A percentile compares a stretch with the other conserved stretches of the same genome.
These are phyloP conservation scores for Pipistrellus pipistrellus DNA, from an alignment of 2,797 vertebrate genomes.

Conservation along the genomic window DNA sequence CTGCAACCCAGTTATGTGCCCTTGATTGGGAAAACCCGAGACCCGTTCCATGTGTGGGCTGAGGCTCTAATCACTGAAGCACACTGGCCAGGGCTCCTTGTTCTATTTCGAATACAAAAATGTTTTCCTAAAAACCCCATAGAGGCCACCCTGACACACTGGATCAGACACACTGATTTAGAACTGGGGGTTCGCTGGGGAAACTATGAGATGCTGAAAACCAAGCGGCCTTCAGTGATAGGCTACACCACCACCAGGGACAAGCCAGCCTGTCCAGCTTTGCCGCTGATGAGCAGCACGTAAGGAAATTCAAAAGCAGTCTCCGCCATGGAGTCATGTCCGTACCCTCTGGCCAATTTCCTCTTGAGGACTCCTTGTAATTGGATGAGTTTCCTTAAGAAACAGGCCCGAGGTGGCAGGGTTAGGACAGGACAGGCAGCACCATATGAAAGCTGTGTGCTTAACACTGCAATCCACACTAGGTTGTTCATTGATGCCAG, in stretches of 20 bases:
- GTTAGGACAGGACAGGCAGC: neutral
- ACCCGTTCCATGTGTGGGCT: no score
- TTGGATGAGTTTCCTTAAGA: neutral
- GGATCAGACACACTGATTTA: neutral
- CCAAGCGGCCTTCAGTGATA: neutral
- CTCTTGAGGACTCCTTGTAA: neutral
- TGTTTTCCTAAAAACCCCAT: neutral
- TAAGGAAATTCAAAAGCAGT: fast-evolving
- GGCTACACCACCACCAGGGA: neutral
- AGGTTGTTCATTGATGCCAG: neutral
- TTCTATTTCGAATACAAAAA: neutral
- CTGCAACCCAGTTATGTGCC: neutral
- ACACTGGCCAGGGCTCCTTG: neutral
- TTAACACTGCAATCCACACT: neutral
- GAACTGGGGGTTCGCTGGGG: neutral
- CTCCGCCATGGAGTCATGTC: neutral
- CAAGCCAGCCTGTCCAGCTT: neutral
- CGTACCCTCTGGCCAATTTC: neutral
- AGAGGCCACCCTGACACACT: neutral
- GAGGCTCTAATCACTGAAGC: neutral
- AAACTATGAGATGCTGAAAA: neutral
- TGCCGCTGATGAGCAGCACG: neutral
- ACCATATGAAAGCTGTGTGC: fast-evolving
- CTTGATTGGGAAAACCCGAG: neutral
- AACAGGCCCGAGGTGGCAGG: neutral